Evolutionary conservation across 2,113 vertebrate species (phyloP), one percentile per base, ranked within the genome.

Genomic region (Neogobius melanostomus): DNA sequence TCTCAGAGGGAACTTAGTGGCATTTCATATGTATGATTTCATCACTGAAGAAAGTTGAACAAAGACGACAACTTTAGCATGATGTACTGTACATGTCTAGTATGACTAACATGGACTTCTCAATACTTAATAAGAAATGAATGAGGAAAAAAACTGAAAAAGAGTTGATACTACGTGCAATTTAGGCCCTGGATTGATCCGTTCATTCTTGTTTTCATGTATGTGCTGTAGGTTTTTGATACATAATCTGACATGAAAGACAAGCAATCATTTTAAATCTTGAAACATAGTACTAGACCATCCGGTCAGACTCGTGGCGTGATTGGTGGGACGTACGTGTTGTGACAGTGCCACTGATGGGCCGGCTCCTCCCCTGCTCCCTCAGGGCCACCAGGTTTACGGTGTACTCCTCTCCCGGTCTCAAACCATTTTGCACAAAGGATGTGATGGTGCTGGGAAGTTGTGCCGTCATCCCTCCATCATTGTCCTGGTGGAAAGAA

Each of bases 391-490:
- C 95, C 43, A 99, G 78, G 8, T 95, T 98, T 52, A 99, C 95
- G 0, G 93, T 95, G 78, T 99, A 99, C 72, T 99, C 96, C 7
- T 99, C 97, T 1, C 98, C 98, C 0, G 98, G 96, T 71, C 95
- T 96, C 64, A 99, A 87, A 2, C 96, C 96, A 0, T 95, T 99
- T 89, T 99, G 97, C 80, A 97, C 93, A 89, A 97, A 98, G 28
- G 94, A 95, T 8, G 96, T 99, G 69, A 98, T 96, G 0, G 93
- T 95, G 74, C 96, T 98, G 77, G 97, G 98, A 17, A 99, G 93
- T 87, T 99, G 97, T 8, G 96, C 95, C 0, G 97, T 98, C 89
- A 98, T 95, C 0, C 97, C 95, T 5, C 97, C 97, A 80, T 99
- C 96, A 0, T 98, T 99, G 72, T 97, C 97, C 97, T 99, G 43